phyloP scores from a whole-genome alignment of 2,797 vertebrate genomes.

The Huso huso region DNA sequence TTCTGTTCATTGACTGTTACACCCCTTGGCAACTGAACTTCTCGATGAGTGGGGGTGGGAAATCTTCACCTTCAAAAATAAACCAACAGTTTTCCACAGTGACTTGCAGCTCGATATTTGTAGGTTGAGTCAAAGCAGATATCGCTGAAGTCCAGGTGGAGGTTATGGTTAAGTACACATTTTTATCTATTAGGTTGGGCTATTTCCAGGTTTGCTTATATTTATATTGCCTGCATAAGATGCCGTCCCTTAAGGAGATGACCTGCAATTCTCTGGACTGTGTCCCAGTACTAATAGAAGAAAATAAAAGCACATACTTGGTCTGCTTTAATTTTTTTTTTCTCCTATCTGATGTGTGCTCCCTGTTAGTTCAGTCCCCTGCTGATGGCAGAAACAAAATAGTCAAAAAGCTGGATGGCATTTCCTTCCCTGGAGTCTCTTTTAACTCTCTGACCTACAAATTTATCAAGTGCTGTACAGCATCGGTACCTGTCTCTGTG shows the following conservation, averaged over 20 bases:
- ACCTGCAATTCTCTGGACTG: not conserved
- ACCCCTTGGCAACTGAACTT: too few species aligned
- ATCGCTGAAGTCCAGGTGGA: too few species aligned
- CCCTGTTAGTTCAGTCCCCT: slow-evolving; percentile 34
- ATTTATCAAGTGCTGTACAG: slow-evolving; percentile 40
- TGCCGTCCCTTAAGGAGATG: not conserved
- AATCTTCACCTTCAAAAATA: too few species aligned
- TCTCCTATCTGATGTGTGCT: slow-evolving; percentile 29
- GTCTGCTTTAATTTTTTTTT: slow-evolving; percentile 24
- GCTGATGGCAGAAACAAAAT: not conserved
- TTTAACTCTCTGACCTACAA: slow-evolving; percentile 44
- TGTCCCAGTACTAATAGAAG: slow-evolving; percentile 18
- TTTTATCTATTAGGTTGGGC: not conserved
- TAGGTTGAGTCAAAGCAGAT: too few species aligned
- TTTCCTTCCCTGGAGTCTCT: slow-evolving; percentile 34
- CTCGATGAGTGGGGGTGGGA: too few species aligned
- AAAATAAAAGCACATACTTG: slow-evolving; percentile 34
- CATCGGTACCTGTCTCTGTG: slow-evolving; percentile 15
- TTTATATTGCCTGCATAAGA: not conserved
- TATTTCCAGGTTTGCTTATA: not conserved
- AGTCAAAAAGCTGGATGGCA: slow-evolving; percentile 30
- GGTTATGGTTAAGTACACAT: too few species aligned
- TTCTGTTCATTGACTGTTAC: too few species aligned
- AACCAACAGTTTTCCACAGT: too few species aligned
- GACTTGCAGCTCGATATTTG: too few species aligned